phyloP scores from a whole-genome alignment of 1,140 invertebrate species.

The Lordiphosa mommai region DNA sequence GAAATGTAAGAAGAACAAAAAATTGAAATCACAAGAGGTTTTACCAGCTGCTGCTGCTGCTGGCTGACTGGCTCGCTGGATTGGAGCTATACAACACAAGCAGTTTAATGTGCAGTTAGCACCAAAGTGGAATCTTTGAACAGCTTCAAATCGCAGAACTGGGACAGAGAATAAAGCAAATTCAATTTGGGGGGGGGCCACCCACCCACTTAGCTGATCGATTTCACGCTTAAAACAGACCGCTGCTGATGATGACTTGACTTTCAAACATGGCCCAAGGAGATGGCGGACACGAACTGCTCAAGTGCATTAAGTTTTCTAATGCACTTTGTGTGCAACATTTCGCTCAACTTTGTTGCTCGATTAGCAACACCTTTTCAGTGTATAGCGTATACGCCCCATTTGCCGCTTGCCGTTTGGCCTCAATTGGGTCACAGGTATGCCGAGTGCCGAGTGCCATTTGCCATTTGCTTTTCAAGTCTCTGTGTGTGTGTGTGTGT shows the following conservation, averaged over 20 bases:
- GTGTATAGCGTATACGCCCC: slow-evolving; percentile 11
- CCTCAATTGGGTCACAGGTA: slow-evolving; percentile 6
- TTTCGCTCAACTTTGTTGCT: slow-evolving; percentile 36
- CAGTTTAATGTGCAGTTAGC: slow-evolving; percentile 69
- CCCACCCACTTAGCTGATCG: slow-evolving; percentile 50
- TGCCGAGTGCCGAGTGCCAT: background rate
- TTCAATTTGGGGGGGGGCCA: slow-evolving; percentile 50
- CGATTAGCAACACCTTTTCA: slow-evolving; percentile 42
- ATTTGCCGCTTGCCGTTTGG: slow-evolving; percentile 1
- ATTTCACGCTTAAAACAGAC: slow-evolving; percentile 55
- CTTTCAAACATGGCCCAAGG: slow-evolving; percentile 30
- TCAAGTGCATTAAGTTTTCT: slow-evolving; percentile 26
- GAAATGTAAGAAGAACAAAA: background rate
- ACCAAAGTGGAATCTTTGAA: slow-evolving; percentile 45
- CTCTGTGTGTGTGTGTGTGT: background rate
- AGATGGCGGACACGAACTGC: slow-evolving; percentile 11
- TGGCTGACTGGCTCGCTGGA: slow-evolving; percentile 26
- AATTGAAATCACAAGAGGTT: slow-evolving; percentile 36
- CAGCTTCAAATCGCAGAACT: slow-evolving; percentile 12
- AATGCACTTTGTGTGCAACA: slow-evolving; percentile 19
- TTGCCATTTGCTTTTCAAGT: background rate
- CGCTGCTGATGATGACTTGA: slow-evolving; percentile 40
- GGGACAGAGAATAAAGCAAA: slow-evolving; percentile 27
- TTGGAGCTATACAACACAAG: slow-evolving; percentile 60
- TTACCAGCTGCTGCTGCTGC: slow-evolving; percentile 17